phyloP scores from a whole-genome alignment of 2,888 invertebrate species.

The Philopedon plagiatum region DNA sequence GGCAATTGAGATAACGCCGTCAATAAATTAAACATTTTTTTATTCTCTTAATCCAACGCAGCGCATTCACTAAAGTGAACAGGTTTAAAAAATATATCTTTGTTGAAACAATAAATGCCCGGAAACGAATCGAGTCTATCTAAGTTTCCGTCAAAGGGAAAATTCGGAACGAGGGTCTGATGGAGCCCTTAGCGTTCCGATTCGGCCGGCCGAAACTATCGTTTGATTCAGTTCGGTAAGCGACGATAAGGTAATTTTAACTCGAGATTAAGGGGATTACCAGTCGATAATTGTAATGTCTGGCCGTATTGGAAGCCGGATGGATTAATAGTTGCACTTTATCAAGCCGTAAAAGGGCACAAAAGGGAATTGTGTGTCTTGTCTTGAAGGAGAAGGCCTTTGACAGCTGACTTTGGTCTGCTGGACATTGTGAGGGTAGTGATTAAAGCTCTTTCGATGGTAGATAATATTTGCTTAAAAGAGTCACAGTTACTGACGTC shows the following conservation, averaged over 20 bases:
- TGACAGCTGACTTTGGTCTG: too few relatives aligned
- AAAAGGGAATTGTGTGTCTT: too few relatives aligned
- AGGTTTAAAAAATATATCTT: too few relatives aligned
- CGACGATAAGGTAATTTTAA: conserved; percentile 19
- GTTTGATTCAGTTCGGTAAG: conserved; percentile 23
- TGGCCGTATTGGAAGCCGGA: not conserved
- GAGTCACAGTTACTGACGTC: too few relatives aligned
- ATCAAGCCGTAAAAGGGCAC: not conserved
- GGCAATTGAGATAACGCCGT: too few relatives aligned
- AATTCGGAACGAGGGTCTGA: not conserved
- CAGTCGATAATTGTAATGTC: conserved; percentile 27
- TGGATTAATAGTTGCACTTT: conserved; percentile 21
- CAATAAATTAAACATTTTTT: too few relatives aligned
- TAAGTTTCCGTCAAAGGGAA: not conserved
- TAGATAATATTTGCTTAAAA: too few relatives aligned
- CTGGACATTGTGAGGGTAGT: too few relatives aligned
- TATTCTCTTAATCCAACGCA: too few relatives aligned
- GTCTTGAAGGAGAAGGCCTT: too few relatives aligned
- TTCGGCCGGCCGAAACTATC: conserved; percentile 10
- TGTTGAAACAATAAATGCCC: not conserved
- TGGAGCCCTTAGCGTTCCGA: not conserved
- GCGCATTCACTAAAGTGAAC: too few relatives aligned
- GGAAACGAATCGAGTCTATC: not conserved
- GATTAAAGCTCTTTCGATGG: too few relatives aligned
- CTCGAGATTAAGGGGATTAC: conserved; percentile 14